Percentiles rank a stretch among this genome's conserved stretches.
Evolutionary conservation across 2,888 invertebrate genomes (phyloP).

Genomic region (Sinohyriopsis cumingii): DNA sequence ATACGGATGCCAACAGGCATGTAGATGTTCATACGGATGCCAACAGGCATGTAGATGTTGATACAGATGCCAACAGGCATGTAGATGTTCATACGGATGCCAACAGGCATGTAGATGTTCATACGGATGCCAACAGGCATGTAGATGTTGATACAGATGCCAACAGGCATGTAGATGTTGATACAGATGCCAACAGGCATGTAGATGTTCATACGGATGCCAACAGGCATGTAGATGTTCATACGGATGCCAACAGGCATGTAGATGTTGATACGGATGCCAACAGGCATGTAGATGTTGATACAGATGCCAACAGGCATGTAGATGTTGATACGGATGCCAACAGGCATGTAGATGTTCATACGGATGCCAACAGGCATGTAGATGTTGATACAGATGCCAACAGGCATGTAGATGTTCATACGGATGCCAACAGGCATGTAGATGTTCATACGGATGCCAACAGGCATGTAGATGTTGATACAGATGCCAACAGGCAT

Average conservation of each 20-base stretch:
- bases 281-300: conserved; percentile 29
- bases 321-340: conserved; percentile 44
- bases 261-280: conserved; percentile 44
- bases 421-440: conserved; percentile 32
- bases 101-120: conserved; percentile 29
- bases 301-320: conserved; percentile 32
- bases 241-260: conserved; percentile 32
- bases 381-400: conserved; percentile 44
- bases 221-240: conserved; percentile 29
- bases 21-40: conserved; percentile 44
- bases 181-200: conserved; percentile 32
- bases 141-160: conserved; percentile 44
- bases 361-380: conserved; percentile 32
- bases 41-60: conserved; percentile 29
- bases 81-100: conserved; percentile 44
- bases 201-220: conserved; percentile 44
- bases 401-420: conserved; percentile 29
- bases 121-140: conserved; percentile 32
- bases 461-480: conserved; percentile 29
- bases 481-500: conserved; percentile 32
- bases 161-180: conserved; percentile 29
- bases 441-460: conserved; percentile 44
- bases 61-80: conserved; percentile 32
- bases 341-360: conserved; percentile 29
- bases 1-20: conserved; percentile 32